Conservation (phyloP, 1,140 invertebrate genomes). For the Aphaenogaster floridana region DNA sequence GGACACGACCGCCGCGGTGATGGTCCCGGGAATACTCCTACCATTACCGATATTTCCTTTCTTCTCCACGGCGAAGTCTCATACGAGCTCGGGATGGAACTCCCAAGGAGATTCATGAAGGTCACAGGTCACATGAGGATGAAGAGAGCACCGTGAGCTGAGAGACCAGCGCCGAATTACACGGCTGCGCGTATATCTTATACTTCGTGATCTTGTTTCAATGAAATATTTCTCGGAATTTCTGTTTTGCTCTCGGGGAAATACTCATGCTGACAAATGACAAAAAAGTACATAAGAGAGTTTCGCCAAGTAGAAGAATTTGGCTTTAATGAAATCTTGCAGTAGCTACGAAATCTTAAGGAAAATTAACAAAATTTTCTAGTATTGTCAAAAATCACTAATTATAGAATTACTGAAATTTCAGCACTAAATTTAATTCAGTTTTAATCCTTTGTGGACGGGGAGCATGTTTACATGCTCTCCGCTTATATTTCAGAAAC, state of each 20-base stretch:
- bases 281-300: background rate
- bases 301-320: background rate
- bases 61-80: constrained; percentile 42
- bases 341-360: background rate
- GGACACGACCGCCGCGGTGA: constrained; percentile 56
- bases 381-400: background rate
- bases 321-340: background rate
- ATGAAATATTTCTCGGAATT: constrained; percentile 15
- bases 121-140: constrained; percentile 82
- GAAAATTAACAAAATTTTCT: background rate
- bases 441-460: background rate
- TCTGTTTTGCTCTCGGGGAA: background rate
- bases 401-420: background rate
- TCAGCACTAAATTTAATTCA: background rate
- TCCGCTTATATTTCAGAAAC: no score
- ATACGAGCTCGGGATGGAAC: constrained; percentile 49
- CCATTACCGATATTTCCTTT: constrained; percentile 45
- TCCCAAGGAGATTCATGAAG: constrained; percentile 62
- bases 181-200: constrained; percentile 74
- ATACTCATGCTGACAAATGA: background rate
- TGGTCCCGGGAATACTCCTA: constrained; percentile 63
- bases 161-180: constrained; percentile 79
- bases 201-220: constrained; percentile 21
- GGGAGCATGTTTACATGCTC: no score
- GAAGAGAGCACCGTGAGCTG: constrained; percentile 77